These are phyloP conservation scores for Spatula versicolor DNA, from an alignment of 2,797 vertebrate species.

Conservation along the genomic window DNA sequence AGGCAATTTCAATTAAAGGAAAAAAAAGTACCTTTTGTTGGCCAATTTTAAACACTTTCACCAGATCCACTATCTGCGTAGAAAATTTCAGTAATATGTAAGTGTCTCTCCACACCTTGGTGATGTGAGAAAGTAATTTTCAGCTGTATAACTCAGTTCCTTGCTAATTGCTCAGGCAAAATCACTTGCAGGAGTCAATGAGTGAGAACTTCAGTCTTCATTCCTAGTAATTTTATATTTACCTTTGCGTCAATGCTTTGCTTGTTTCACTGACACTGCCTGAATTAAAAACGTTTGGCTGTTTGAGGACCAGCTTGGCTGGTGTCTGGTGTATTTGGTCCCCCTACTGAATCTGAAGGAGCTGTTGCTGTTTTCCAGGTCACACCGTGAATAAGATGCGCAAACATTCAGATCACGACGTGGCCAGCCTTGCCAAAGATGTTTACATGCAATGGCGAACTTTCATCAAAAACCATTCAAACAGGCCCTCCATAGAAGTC, in stretches of 20 bases:
- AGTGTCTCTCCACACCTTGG: fast-evolving
- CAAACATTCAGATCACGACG: constrained; percentile 84
- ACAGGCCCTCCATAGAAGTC: constrained; percentile 92
- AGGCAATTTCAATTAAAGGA: not conserved
- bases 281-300: not conserved
- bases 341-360: not conserved
- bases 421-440: constrained; percentile 85
- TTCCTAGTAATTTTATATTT: not conserved
- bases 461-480: constrained; percentile 86
- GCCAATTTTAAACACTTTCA: not conserved
- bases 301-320: fast-evolving
- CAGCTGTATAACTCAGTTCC: not conserved
- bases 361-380: constrained; percentile 72
- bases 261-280: not conserved
- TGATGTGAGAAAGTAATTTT: not conserved
- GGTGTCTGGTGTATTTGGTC: fast-evolving
- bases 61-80: not conserved
- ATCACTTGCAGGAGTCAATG: not conserved
- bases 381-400: constrained; percentile 89
- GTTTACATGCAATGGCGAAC: constrained; percentile 89
- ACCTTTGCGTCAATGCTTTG: not conserved
- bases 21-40: not conserved
- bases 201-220: not conserved
- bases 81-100: not conserved
- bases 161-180: not conserved